Conservation (phyloP, 64 coral and sea anemone genomes). For the Exaiptasia diaphana region DNA sequence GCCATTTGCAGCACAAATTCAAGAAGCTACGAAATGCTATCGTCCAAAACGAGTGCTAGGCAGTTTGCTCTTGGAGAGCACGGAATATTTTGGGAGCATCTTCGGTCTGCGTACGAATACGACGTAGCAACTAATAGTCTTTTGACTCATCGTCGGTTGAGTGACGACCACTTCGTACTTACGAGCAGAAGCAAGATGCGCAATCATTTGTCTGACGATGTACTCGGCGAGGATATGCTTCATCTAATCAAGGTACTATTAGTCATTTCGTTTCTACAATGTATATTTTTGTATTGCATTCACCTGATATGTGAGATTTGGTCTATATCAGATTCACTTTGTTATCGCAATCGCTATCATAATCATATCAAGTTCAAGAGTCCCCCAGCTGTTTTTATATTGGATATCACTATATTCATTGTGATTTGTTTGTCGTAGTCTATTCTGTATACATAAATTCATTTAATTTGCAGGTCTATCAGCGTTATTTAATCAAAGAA, state of each 20-base stretch:
- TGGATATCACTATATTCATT: no score
- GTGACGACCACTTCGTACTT: constrained; percentile 22
- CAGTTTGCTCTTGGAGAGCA: neutral
- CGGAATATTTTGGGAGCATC: neutral
- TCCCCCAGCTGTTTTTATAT: no score
- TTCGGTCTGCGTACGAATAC: neutral
- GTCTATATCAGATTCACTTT: no score
- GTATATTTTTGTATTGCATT: no score
- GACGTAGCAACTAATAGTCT: neutral
- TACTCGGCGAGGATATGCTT: constrained; percentile 28
- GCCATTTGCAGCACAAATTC: neutral
- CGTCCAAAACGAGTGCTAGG: neutral
- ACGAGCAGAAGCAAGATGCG: constrained; percentile 14
- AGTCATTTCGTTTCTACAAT: no score
- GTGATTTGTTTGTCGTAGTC: no score
- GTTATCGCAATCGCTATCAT: no score
- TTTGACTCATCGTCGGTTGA: neutral
- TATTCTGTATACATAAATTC: no score
- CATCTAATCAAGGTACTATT: constrained; percentile 19
- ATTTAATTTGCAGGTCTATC: no score
- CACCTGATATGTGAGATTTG: no score
- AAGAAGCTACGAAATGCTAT: neutral
- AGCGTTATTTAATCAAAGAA: no score
- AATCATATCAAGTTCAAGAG: no score
- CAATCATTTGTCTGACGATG: constrained; percentile 34